Base-by-base conservation (phyloP, 2,797 vertebrate genomes). In the Peromyscus melanophrys region DNA sequence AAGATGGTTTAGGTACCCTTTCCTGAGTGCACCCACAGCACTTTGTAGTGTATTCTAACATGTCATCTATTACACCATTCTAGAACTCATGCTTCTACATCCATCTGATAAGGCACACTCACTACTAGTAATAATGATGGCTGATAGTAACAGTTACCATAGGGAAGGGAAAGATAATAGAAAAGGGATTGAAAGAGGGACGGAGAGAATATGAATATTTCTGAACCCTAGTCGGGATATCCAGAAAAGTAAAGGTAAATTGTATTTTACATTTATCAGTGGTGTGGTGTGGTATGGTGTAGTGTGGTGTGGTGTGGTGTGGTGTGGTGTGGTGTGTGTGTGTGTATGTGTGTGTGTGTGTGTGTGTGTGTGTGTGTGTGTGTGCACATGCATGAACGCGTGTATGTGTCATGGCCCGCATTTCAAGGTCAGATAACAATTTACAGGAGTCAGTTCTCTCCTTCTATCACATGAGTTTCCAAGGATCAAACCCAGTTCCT, bases 31-130 rank as follows among this genome's bases (percentile, higher is more conserved):
- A 92, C 94, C 59, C 40, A 43, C 1, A 63, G 12, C 10, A 90
- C 57, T 27, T n/a, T 19, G 11, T 81, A 19, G 69, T 82, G 92
- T 80, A n/a, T 89, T 46, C 78, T 89, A 90, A 80, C 34, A 65
- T 93, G 25, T 75, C 19, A 73, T 52, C 73, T 85, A 10, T 92
- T 76, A 65, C 19, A 94, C 13, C 19, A 5, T 67, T n/a, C 31
- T 94, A 92, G 75, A 94, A 78, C 46, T 76, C 12, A 83, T 9
- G 69, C 76, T 90, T 95, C 90, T n/a, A 84, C 21, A 55, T 69
- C 55, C 21, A 92, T 71, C 63, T 85, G 75, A 76, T 87, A 92
- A 65, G 43, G 85, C 31, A 71, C 6, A 89, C 59, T 81, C 43
- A 83, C 34, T 92, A 37, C 67, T 91, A 90, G n/a, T 83, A 87